Evolutionary conservation across 1,140 invertebrate genomes (phyloP).

Genomic region (Chrysoperla carnea): DNA sequence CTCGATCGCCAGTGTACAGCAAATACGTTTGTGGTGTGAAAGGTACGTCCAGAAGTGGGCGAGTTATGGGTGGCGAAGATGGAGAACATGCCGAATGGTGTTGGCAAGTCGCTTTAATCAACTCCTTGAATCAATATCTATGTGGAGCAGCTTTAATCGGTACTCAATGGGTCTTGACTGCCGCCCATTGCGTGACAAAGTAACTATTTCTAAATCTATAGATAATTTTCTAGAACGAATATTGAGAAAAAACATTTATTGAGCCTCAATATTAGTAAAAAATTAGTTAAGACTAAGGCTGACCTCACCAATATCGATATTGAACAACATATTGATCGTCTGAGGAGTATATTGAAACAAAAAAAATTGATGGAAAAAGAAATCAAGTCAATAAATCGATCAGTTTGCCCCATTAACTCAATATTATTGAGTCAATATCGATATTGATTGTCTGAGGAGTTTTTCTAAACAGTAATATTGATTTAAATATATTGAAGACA

Average conservation of each 20-base stretch:
- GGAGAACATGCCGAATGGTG: slow-evolving; percentile 84
- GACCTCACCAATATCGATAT: too few species aligned
- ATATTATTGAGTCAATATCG: too few species aligned
- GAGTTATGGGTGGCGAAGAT: slow-evolving; percentile 83
- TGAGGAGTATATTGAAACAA: too few species aligned
- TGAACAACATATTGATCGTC: too few species aligned
- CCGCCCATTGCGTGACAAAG: slow-evolving; percentile 92
- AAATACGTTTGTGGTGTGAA: slow-evolving; percentile 80
- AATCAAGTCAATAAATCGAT: too few species aligned
- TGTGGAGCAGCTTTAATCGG: slow-evolving; percentile 90
- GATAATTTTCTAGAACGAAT: background rate
- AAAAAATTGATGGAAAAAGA: too few species aligned
- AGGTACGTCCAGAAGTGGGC: slow-evolving; percentile 35
- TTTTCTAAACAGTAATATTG: too few species aligned
- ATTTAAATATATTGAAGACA: too few species aligned
- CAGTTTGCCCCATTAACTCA: too few species aligned
- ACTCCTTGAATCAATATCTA: slow-evolving; percentile 84
- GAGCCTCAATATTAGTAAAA: too few species aligned
- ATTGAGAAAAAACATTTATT: background rate
- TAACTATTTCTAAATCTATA: slow-evolving; percentile 32
- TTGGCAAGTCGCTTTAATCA: slow-evolving; percentile 89
- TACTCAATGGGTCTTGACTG: slow-evolving; percentile 86
- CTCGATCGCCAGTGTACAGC: slow-evolving; percentile 53
- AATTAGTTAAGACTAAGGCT: background rate
- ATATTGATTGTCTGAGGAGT: too few species aligned